A percentile compares a stretch with the other conserved stretches of the same genome.
phyloP scores from a whole-genome alignment of 2,888 invertebrate species.

The Drosophila meridiana region DNA sequence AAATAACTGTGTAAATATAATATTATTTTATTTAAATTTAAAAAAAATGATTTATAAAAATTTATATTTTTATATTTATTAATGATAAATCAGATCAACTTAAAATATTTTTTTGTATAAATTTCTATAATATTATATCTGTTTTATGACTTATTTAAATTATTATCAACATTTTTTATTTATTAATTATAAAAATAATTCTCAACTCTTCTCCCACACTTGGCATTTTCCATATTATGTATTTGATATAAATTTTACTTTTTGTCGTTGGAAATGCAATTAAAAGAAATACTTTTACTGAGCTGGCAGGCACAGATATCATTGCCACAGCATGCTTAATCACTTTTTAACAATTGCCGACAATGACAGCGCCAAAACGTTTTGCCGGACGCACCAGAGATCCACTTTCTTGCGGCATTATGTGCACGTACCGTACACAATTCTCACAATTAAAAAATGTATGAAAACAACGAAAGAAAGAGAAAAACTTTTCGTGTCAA shows the following conservation, averaged over 20 bases:
- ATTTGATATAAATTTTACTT: neutral
- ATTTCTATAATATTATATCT: no score
- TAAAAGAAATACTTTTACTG: slow-evolving; percentile 32
- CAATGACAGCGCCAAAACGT: slow-evolving; percentile 72
- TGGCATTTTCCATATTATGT: neutral
- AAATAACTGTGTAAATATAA: no score
- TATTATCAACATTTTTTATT: neutral
- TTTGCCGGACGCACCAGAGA: slow-evolving; percentile 60
- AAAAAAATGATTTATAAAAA: neutral
- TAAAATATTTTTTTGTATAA: no score
- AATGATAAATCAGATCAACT: no score
- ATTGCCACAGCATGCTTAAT: slow-evolving; percentile 37
- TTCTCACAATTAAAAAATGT: slow-evolving; percentile 78
- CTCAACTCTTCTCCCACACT: neutral
- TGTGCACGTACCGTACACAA: slow-evolving; percentile 55
- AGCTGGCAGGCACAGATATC: slow-evolving; percentile 8
- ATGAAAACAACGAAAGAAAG: slow-evolving; percentile 61
- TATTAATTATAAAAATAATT: neutral
- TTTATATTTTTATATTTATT: no score
- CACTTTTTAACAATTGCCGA: slow-evolving; percentile 70
- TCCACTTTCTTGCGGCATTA: slow-evolving; percentile 64
- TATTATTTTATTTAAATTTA: no score
- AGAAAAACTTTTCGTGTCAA: slow-evolving; percentile 72
- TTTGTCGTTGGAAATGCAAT: neutral
- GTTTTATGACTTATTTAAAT: neutral